These are phyloP conservation scores for Zoanthus sociatus DNA, from an alignment of 92 coral and sea anemone species.

Conservation along the genomic window DNA sequence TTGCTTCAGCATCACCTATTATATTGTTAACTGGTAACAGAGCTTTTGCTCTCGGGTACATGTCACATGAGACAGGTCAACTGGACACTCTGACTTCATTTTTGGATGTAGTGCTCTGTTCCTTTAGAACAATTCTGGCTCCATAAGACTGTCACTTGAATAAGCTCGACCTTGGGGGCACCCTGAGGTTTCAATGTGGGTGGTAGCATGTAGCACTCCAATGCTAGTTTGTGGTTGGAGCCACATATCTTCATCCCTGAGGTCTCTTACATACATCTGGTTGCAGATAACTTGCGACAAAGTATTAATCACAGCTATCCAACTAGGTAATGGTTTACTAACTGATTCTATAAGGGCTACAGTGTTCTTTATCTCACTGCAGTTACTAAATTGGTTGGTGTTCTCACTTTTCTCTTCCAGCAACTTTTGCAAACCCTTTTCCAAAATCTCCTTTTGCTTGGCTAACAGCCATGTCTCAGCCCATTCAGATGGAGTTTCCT, in stretches of 20 bases:
- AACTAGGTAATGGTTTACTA: not conserved
- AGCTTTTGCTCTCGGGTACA: conserved; percentile 55
- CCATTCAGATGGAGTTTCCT: conserved; percentile 48
- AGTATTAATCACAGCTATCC: not conserved
- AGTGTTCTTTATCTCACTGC: conserved; percentile 33
- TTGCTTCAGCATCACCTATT: not conserved
- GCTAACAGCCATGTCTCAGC: conserved; percentile 28
- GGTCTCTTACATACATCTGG: conserved; percentile 42
- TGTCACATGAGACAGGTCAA: conserved; percentile 49
- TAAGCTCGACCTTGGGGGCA: not conserved
- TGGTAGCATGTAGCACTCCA: conserved; percentile 65
- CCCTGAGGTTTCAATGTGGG: conserved; percentile 49
- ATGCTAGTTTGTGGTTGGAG: conserved; percentile 67
- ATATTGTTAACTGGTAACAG: not conserved
- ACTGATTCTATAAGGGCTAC: not conserved
- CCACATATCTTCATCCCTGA: conserved; percentile 70
- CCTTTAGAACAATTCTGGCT: not conserved
- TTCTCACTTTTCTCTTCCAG: conserved; percentile 46
- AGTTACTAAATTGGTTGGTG: conserved; percentile 58
- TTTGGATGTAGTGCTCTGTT: conserved; percentile 1
- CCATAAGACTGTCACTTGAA: not conserved
- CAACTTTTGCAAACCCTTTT: conserved; percentile 62
- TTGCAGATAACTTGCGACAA: not conserved
- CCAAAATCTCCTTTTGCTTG: not conserved
- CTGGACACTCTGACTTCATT: conserved; percentile 51